Evolutionary conservation across 2,113 vertebrate genomes (phyloP).

Genomic region (Propithecus coquereli): DNA sequence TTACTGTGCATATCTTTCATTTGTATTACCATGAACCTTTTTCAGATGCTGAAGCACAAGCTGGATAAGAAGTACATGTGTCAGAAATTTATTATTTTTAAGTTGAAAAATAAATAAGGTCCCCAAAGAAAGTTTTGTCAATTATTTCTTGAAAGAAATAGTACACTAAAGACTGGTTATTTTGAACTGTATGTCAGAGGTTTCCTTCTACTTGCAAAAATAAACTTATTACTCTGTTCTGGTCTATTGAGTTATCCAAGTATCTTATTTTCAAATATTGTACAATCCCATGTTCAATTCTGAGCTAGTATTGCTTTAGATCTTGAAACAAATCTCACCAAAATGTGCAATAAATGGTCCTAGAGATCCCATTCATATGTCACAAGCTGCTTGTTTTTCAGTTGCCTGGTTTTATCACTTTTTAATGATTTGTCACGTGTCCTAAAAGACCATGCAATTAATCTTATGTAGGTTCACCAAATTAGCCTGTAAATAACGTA

Average conservation of each 20-base stretch:
- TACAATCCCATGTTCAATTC: neutral
- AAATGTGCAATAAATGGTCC: neutral
- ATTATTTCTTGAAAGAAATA: slow-evolving; percentile 2
- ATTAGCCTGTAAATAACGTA: slow-evolving; percentile 55
- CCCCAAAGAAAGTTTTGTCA: neutral
- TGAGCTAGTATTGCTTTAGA: neutral
- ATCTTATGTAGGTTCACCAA: slow-evolving; percentile 30
- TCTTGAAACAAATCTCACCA: neutral
- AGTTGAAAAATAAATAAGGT: neutral
- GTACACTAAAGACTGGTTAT: neutral
- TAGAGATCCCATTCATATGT: neutral
- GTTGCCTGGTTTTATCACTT: slow-evolving; percentile 62
- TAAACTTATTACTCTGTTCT: neutral
- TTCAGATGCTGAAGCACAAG: neutral
- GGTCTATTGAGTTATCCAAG: neutral
- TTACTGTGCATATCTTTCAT: neutral
- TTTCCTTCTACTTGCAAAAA: neutral
- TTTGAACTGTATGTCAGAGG: neutral
- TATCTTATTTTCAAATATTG: neutral
- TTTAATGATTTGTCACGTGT: slow-evolving; percentile 63
- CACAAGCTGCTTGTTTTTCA: slow-evolving; percentile 49
- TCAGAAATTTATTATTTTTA: neutral
- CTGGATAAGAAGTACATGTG: neutral
- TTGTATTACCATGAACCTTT: neutral
- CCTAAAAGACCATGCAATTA: slow-evolving; percentile 64